Evolutionary conservation across 2,888 invertebrate genomes (phyloP).

Genomic region (Taenaris catops): DNA sequence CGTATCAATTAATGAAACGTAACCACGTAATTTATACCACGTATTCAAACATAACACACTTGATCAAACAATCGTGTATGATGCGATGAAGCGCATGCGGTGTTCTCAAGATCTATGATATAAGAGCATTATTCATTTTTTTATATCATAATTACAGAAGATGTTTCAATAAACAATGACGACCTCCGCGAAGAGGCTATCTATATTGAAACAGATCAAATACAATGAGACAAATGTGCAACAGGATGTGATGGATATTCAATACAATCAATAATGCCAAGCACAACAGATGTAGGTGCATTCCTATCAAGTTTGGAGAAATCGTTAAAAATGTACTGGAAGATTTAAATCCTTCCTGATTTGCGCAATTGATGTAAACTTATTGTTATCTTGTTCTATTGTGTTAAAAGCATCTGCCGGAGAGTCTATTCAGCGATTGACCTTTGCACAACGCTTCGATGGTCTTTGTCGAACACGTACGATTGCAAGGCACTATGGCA

Average conservation of each 20-base stretch:
- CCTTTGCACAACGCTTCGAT: slow-evolving; percentile 45
- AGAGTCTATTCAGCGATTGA: slow-evolving; percentile 55
- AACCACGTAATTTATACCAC: slow-evolving; percentile 2
- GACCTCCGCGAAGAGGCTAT: slow-evolving; percentile 39
- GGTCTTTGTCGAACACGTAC: slow-evolving; percentile 42
- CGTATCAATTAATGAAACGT: slow-evolving; percentile 11
- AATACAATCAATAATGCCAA: slow-evolving; percentile 13
- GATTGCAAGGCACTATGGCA: slow-evolving; percentile 38
- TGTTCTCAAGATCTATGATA: slow-evolving; percentile 14
- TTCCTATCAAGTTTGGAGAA: slow-evolving; percentile 10
- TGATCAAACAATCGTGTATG: slow-evolving; percentile 16
- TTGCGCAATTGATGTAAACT: slow-evolving; percentile 25
- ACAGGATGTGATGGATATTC: slow-evolving; percentile 13
- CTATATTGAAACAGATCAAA: slow-evolving; percentile 31
- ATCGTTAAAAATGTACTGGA: slow-evolving; percentile 24
- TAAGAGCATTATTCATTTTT: slow-evolving; percentile 14
- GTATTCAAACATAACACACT: slow-evolving; percentile 13
- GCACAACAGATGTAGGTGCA: slow-evolving; percentile 14
- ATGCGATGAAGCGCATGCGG: slow-evolving; percentile 9
- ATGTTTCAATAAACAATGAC: slow-evolving; percentile 42
- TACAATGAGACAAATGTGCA: slow-evolving; percentile 17
- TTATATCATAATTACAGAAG: slow-evolving; percentile 10
- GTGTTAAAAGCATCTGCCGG: slow-evolving; percentile 57
- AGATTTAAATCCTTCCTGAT: slow-evolving; percentile 11
- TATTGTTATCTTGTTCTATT: slow-evolving; percentile 45